These are phyloP conservation scores for Misgurnus mizolepis DNA, from an alignment of 2,113 vertebrate species.

Conservation along the genomic window DNA sequence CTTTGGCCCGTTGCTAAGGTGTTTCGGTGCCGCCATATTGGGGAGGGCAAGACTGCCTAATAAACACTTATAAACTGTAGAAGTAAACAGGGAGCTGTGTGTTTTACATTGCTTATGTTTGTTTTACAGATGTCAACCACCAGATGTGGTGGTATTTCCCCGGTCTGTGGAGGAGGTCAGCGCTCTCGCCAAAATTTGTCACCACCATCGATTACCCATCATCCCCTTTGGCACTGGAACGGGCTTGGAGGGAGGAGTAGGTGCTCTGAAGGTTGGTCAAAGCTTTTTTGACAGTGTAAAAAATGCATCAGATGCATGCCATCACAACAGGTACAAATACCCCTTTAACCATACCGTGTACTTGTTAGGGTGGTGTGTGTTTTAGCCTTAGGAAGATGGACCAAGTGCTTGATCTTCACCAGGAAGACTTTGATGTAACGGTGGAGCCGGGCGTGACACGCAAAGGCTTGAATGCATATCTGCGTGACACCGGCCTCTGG, in stretches of 20 bases:
- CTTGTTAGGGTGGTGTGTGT: conserved; percentile 86
- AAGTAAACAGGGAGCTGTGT: too few relatives aligned
- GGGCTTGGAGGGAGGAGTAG: conserved; percentile 88
- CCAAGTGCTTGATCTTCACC: conserved; percentile 78
- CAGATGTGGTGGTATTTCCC: conserved; percentile 88
- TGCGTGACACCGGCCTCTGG: conserved; percentile 89
- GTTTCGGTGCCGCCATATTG: too few relatives aligned
- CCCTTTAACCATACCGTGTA: background rate
- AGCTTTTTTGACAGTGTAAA: too few relatives aligned
- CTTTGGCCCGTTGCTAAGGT: too few relatives aligned
- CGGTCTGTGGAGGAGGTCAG: conserved; percentile 86
- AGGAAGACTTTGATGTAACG: conserved; percentile 86
- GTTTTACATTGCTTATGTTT: background rate
- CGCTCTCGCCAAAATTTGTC: conserved; percentile 81
- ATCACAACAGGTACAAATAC: background rate
- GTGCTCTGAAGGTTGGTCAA: conserved; percentile 78
- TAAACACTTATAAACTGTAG: too few relatives aligned
- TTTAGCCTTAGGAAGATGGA: conserved; percentile 89
- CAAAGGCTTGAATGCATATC: conserved; percentile 81
- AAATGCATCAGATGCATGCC: too few relatives aligned
- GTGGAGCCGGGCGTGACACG: conserved; percentile 91
- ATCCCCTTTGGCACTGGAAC: conserved; percentile 93
- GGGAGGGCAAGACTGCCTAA: too few relatives aligned
- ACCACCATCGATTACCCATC: conserved; percentile 78
- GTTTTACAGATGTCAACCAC: conserved; percentile 79